phyloP scores from a whole-genome alignment of 2,797 vertebrate genomes.

The Melanotaenia maccullochi region DNA sequence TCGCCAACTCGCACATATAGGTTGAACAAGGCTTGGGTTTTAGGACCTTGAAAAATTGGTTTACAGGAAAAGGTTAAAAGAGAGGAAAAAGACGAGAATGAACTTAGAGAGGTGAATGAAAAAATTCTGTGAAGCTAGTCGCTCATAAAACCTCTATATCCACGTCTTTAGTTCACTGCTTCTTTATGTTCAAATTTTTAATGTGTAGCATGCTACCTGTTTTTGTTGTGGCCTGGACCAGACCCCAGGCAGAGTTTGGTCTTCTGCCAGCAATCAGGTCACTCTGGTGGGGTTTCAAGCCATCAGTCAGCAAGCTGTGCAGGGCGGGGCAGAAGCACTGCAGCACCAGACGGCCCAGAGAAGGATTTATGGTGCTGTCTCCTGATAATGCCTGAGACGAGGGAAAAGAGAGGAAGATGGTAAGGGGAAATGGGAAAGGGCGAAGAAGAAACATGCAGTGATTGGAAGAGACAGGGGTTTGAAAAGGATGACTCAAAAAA shows the following conservation, averaged over 20 bases:
- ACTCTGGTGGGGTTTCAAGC: slow-evolving; percentile 94
- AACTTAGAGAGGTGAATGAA: slow-evolving; percentile 25
- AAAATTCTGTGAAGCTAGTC: slow-evolving; percentile 49
- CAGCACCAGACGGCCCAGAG: slow-evolving; percentile 92
- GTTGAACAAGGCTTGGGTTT: slow-evolving; percentile 80
- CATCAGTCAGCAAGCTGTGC: slow-evolving; percentile 88
- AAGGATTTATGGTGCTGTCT: slow-evolving; percentile 92
- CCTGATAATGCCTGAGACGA: slow-evolving; percentile 90
- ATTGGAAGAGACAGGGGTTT: slow-evolving; percentile 35
- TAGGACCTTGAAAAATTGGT: slow-evolving; percentile 74
- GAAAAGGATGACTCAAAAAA: slow-evolving; percentile 35
- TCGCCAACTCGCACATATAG: slow-evolving; percentile 87
- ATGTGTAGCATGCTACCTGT: slow-evolving; percentile 80
- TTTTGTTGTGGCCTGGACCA: slow-evolving; percentile 91
- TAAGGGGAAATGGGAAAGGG: slow-evolving; percentile 31
- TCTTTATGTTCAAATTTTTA: neutral
- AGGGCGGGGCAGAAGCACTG: slow-evolving; percentile 92
- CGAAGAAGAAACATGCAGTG: slow-evolving; percentile 39
- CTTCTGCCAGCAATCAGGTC: slow-evolving; percentile 94
- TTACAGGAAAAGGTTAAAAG: slow-evolving; percentile 10
- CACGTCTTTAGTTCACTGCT: slow-evolving; percentile 37
- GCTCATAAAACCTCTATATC: slow-evolving; percentile 48
- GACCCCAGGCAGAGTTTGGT: slow-evolving; percentile 91
- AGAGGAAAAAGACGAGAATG: neutral
- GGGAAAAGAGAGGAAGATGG: slow-evolving; percentile 11